Conservation (phyloP, 2,888 invertebrate species). For the Eilema sororculum region DNA sequence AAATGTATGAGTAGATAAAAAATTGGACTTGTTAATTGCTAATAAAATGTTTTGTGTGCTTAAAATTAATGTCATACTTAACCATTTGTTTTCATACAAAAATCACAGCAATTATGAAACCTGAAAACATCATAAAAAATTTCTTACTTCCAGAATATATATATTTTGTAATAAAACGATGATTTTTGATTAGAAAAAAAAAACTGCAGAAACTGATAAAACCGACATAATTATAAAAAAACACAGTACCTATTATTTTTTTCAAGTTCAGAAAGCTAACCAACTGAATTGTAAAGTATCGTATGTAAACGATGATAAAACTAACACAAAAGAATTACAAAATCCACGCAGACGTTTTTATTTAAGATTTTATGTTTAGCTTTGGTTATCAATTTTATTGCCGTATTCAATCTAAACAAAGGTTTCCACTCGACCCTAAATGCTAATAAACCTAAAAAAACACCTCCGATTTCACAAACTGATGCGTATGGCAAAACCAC, state of each 20-base stretch:
- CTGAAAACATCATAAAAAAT: constrained; percentile 37
- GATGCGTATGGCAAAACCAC: constrained; percentile 80
- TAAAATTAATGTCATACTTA: constrained; percentile 27
- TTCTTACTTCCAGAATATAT: not conserved
- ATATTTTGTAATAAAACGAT: too few species aligned
- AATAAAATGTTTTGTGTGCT: constrained; percentile 11
- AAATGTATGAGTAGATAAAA: not conserved
- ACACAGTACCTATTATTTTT: not conserved
- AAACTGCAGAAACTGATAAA: not conserved
- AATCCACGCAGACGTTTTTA: constrained; percentile 49
- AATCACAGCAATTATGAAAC: constrained; percentile 19
- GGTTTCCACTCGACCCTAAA: constrained; percentile 79
- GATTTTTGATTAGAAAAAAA: too few species aligned
- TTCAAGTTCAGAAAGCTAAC: not conserved
- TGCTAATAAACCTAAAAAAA: constrained; percentile 81
- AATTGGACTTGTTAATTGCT: not conserved
- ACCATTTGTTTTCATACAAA: constrained; percentile 22
- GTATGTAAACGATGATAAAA: constrained; percentile 21
- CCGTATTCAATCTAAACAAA: constrained; percentile 76
- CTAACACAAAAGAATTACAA: constrained; percentile 51
- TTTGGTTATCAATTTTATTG: constrained; percentile 70
- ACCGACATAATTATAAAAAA: not conserved
- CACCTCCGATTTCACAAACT: constrained; percentile 83
- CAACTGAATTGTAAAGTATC: not conserved
- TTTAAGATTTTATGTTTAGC: constrained; percentile 49